Conservation (phyloP, 2,888 invertebrate species). For the Cactoblastis cactorum region DNA sequence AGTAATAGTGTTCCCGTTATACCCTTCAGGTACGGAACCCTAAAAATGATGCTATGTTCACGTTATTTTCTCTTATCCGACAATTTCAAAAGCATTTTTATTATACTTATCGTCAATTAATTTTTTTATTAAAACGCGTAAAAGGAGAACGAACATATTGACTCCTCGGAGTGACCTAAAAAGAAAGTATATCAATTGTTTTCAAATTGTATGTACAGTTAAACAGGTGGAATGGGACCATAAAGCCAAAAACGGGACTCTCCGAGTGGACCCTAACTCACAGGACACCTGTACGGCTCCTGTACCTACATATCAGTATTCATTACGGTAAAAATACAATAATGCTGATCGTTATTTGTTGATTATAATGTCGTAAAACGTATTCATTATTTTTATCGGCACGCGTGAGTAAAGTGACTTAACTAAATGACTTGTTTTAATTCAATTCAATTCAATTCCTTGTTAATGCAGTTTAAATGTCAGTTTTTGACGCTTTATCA, state of each 20-base stretch:
- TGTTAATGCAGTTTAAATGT: too few species aligned
- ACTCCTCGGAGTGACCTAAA: not conserved
- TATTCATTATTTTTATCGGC: not conserved
- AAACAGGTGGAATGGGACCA: not conserved
- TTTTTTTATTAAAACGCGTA: too few species aligned
- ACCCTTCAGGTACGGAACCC: too few species aligned
- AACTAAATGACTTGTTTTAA: not conserved
- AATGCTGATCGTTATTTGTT: not conserved
- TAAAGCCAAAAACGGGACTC: not conserved
- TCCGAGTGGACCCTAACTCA: not conserved
- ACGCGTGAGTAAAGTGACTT: not conserved
- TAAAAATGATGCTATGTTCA: too few species aligned
- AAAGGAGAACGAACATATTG: not conserved
- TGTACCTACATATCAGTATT: not conserved
- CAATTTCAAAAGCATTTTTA: too few species aligned
- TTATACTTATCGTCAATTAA: too few species aligned
- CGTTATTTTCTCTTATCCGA: too few species aligned
- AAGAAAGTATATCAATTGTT: not conserved
- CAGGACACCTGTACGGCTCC: not conserved
- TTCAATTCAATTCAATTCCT: too few species aligned
- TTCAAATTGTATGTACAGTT: not conserved
- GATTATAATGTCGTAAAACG: not conserved
- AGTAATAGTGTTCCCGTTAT: too few species aligned
- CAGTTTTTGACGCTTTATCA: too few species aligned
- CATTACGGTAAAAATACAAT: not conserved